Percentiles rank a stretch among this genome's conserved stretches.
phyloP scores from a whole-genome alignment of 2,888 invertebrate species.

The Conus canariensis region DNA sequence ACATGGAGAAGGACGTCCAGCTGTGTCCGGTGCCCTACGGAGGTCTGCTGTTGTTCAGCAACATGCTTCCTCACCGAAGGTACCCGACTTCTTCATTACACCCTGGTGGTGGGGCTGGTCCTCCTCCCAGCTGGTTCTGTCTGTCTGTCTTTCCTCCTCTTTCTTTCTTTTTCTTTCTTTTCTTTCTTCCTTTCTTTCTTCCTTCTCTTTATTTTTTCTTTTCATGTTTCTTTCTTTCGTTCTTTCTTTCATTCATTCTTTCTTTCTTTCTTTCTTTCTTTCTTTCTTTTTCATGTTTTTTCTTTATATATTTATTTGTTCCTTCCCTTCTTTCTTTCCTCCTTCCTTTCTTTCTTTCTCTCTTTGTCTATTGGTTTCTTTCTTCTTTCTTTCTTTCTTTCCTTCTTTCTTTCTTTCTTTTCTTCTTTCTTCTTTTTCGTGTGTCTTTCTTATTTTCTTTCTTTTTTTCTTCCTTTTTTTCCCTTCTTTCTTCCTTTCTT shows the following conservation, averaged over 20 bases:
- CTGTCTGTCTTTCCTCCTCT: background rate
- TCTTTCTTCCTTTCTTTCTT: background rate
- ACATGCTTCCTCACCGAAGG: slow-evolving; percentile 77
- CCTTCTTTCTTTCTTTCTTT: background rate
- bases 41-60: slow-evolving; percentile 73
- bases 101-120: no score
- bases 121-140: slow-evolving; percentile 35
- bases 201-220: background rate
- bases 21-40: slow-evolving; percentile 73
- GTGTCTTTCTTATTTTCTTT: no score
- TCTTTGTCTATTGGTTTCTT: background rate
- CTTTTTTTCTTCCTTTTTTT: background rate
- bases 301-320: background rate
- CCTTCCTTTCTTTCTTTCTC: no score
- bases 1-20: slow-evolving; percentile 65
- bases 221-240: background rate
- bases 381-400: background rate
- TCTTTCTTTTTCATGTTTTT: background rate
- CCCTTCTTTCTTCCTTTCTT: background rate
- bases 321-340: background rate
- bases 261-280: background rate
- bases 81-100: no score
- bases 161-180: background rate
- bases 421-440: no score
- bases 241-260: background rate